Percentiles rank a stretch among this genome's conserved stretches.
Evolutionary conservation across 2,797 vertebrate genomes (phyloP).

Genomic region (Setipinna tenuifilis): DNA sequence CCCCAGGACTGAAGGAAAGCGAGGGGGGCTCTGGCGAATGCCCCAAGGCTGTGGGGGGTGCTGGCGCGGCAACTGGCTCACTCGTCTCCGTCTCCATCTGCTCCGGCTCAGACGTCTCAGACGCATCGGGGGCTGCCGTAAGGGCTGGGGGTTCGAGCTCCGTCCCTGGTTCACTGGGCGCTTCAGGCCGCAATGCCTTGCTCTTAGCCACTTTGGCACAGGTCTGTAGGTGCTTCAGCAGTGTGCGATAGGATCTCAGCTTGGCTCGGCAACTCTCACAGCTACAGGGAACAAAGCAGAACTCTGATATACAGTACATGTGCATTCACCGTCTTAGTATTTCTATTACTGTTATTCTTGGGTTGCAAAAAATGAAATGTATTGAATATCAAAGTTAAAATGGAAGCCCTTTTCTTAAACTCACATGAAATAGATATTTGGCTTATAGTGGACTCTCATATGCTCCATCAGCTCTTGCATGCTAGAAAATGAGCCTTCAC

Average conservation of each 20-base stretch:
- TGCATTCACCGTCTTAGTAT: background rate
- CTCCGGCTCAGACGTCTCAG: conserved; percentile 57
- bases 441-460: conserved; percentile 91
- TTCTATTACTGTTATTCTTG: too few relatives aligned
- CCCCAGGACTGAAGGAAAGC: background rate
- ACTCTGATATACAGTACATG: background rate
- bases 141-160: conserved; percentile 20
- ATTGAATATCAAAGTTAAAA: too few relatives aligned
- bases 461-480: conserved; percentile 95
- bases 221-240: conserved; percentile 92
- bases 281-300: conserved; percentile 60
- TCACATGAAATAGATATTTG: conserved; percentile 94
- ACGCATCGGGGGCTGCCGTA: conserved; percentile 51
- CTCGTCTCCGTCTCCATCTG: conserved; percentile 50
- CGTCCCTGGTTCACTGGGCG: conserved; percentile 26
- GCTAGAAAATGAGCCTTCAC: conserved; percentile 81
- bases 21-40: background rate
- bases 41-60: background rate
- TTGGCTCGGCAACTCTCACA: conserved; percentile 93
- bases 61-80: background rate
- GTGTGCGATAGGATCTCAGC: conserved; percentile 88
- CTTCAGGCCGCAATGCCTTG: conserved; percentile 60
- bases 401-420: conserved; percentile 47
- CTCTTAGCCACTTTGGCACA: conserved; percentile 85
- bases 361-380: too few relatives aligned